These are phyloP conservation scores for Pararge aegeria DNA, from an alignment of 1,140 invertebrate species.

Conservation along the genomic window DNA sequence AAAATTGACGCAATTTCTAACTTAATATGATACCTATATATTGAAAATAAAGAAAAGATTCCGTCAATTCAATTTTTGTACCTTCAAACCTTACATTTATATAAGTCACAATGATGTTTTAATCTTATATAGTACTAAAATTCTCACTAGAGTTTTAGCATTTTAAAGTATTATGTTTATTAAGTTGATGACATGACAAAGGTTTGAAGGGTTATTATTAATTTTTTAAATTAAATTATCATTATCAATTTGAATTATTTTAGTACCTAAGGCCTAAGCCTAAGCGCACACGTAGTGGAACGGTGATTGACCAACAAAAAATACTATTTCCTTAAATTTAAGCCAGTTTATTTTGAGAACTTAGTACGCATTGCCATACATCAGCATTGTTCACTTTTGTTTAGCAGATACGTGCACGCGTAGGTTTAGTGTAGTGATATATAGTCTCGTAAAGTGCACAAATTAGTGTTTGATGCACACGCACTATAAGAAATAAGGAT, in stretches of 20 bases:
- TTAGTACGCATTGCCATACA: background rate
- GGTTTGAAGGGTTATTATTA: slow-evolving; percentile 5
- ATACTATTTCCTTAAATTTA: no score
- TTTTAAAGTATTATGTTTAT: no score
- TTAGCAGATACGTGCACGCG: slow-evolving; percentile 2
- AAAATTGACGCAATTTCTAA: slow-evolving; percentile 14
- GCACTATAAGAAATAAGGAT: slow-evolving; percentile 45
- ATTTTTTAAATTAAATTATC: background rate
- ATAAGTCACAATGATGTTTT: no score
- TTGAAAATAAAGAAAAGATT: slow-evolving; percentile 8
- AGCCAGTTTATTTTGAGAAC: background rate
- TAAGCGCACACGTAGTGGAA: background rate
- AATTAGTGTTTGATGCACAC: slow-evolving; percentile 63
- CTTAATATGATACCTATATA: background rate
- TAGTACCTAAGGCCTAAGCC: background rate
- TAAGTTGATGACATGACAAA: background rate
- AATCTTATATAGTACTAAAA: no score
- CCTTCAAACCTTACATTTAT: no score
- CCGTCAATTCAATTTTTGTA: slow-evolving; percentile 14
- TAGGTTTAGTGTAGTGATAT: slow-evolving; percentile 31
- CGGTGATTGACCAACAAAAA: background rate
- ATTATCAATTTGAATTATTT: background rate
- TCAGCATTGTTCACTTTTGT: background rate
- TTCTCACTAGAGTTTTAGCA: no score
- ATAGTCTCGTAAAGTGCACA: slow-evolving; percentile 51